A percentile compares a stretch with the other conserved stretches of the same genome.
phyloP scores from a whole-genome alignment of 2,888 invertebrate species.

The Diarsia rubi region DNA sequence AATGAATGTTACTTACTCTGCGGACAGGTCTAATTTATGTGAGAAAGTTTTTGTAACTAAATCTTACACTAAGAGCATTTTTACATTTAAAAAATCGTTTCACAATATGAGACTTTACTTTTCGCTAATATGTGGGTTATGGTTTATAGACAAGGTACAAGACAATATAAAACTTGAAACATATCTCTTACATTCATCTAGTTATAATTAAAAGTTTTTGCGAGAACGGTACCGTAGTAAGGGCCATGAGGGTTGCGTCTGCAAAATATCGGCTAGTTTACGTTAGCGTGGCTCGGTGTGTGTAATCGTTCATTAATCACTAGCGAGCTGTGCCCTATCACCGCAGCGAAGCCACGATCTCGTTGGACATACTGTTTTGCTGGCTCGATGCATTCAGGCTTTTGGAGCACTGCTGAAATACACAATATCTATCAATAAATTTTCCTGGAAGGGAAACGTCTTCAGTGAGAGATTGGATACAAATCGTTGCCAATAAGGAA shows the following conservation, averaged over 20 bases:
- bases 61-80: not conserved
- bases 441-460: conserved; percentile 45
- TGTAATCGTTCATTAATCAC: conserved; percentile 87
- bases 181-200: not conserved
- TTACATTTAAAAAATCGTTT: not conserved
- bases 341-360: conserved; percentile 89
- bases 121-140: not conserved
- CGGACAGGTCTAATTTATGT: conserved; percentile 65
- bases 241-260: conserved; percentile 68
- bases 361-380: conserved; percentile 89
- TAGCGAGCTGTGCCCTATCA: conserved; percentile 86
- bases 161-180: not conserved
- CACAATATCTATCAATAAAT: conserved; percentile 68
- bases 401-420: conserved; percentile 90
- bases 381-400: conserved; percentile 88
- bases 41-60: conserved; percentile 49
- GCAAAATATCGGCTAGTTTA: conserved; percentile 85
- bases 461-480: conserved; percentile 53
- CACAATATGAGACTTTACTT: not conserved
- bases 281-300: conserved; percentile 78
- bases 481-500: conserved; percentile 61
- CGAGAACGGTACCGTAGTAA: conserved; percentile 54
- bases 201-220: not conserved
- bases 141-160: not conserved
- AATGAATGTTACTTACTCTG: conserved; percentile 43